phyloP scores from a whole-genome alignment of 2,888 invertebrate genomes.

The Pyrrhosoma nymphula region DNA sequence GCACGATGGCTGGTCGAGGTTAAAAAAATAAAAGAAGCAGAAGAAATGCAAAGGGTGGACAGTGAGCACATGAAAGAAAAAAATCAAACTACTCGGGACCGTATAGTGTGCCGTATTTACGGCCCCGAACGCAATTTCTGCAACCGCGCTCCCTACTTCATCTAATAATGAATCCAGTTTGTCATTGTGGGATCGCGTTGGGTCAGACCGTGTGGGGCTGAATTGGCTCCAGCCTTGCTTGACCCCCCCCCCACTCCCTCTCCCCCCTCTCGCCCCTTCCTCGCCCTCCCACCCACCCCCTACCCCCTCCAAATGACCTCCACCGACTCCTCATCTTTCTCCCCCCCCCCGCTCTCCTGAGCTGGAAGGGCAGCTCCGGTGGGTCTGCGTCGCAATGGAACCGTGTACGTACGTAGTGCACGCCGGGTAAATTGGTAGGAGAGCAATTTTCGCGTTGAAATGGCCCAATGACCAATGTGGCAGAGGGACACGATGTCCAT shows the following conservation, averaged over 20 bases:
- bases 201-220: conserved; percentile 45
- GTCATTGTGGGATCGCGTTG: conserved; percentile 64
- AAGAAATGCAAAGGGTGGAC: background rate
- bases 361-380: conserved; percentile 39
- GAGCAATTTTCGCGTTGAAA: conserved; percentile 64
- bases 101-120: conserved; percentile 56
- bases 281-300: background rate
- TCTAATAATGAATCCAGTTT: conserved; percentile 67
- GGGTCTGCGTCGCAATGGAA: conserved; percentile 21
- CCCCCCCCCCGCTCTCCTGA: background rate
- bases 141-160: conserved; percentile 58
- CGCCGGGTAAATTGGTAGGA: conserved; percentile 64
- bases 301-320: background rate
- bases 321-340: background rate
- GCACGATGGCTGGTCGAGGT: background rate
- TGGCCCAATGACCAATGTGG: conserved; percentile 64
- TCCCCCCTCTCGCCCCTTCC: background rate
- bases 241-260: background rate
- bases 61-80: background rate
- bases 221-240: conserved; percentile 24
- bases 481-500: conserved; percentile 57
- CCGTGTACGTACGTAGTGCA: conserved; percentile 55
- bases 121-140: conserved; percentile 61
- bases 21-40: background rate
- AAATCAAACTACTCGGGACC: conserved; percentile 33